Evolutionary conservation across 2,113 vertebrate species (phyloP).

Genomic region (Urocynchramus pylzowi): DNA sequence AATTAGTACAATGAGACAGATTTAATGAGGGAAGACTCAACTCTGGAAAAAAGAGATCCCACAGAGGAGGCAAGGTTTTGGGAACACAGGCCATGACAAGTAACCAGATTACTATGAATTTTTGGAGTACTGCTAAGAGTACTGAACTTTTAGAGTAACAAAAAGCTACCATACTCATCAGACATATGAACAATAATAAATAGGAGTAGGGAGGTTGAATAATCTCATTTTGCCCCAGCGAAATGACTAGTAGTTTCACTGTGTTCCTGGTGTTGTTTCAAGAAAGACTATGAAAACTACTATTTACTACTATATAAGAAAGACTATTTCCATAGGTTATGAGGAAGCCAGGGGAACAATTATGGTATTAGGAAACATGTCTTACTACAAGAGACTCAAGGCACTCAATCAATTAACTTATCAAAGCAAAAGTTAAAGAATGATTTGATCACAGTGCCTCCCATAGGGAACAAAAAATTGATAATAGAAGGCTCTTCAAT

Average conservation of each 20-base stretch:
- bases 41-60: background rate
- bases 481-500: slow-evolving; percentile 8
- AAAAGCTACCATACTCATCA: background rate
- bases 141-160: background rate
- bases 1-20: background rate
- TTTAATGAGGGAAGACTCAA: background rate
- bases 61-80: background rate
- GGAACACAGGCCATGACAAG: background rate
- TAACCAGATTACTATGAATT: background rate
- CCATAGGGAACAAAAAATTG: background rate
- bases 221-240: background rate
- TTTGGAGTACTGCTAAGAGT: background rate
- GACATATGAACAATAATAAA: background rate
- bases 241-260: background rate
- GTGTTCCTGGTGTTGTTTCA: background rate
- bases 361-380: background rate
- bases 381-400: background rate
- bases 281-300: background rate
- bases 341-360: background rate
- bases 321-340: background rate
- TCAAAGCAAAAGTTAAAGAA: slow-evolving; percentile 25
- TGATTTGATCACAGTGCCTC: background rate
- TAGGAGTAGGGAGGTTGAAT: background rate
- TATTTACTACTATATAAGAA: too few species aligned
- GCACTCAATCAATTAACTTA: slow-evolving; percentile 16